Conservation (phyloP, 2,888 invertebrate genomes). For the Craniophora ligustri region DNA sequence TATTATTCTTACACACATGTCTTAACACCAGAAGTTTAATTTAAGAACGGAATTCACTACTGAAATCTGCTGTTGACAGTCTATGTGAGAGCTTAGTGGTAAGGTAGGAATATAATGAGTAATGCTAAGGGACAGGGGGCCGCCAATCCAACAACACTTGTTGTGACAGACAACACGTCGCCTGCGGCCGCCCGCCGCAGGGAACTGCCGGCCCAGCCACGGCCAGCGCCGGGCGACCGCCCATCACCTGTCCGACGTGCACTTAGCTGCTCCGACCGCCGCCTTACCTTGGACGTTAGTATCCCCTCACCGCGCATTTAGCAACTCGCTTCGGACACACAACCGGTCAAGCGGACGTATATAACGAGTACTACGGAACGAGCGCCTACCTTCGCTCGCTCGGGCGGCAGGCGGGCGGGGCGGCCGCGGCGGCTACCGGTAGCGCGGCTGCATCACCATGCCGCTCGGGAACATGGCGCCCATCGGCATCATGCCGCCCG, state of each 20-base stretch:
- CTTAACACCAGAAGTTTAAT: conserved; percentile 69
- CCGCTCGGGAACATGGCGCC: conserved; percentile 83
- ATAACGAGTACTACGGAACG: conserved; percentile 54
- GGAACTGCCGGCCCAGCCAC: conserved; percentile 89
- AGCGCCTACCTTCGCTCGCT: conserved; percentile 69
- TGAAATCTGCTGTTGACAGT: conserved; percentile 62
- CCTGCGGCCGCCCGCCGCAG: conserved; percentile 76
- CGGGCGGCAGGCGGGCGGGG: conserved; percentile 41
- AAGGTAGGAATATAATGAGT: conserved; percentile 55
- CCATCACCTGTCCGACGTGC: conserved; percentile 67
- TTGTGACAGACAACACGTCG: conserved; percentile 82
- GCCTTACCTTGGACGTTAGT: conserved; percentile 67
- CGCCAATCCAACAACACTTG: conserved; percentile 88
- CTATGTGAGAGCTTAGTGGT: conserved; percentile 62
- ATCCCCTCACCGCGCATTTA: conserved; percentile 66
- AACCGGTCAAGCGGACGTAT: conserved; percentile 68
- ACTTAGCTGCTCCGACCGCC: conserved; percentile 29
- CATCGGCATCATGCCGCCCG: conserved; percentile 69
- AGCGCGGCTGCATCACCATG: conserved; percentile 95
- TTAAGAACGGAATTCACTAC: conserved; percentile 61
- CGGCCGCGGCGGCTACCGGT: conserved; percentile 91
- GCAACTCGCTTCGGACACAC: conserved; percentile 66
- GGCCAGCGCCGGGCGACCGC: conserved; percentile 60
- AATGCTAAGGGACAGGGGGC: conserved; percentile 82
- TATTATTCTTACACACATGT: conserved; percentile 77